phyloP scores from a whole-genome alignment of 1,140 invertebrate species.

The Drosophila neocordata region DNA sequence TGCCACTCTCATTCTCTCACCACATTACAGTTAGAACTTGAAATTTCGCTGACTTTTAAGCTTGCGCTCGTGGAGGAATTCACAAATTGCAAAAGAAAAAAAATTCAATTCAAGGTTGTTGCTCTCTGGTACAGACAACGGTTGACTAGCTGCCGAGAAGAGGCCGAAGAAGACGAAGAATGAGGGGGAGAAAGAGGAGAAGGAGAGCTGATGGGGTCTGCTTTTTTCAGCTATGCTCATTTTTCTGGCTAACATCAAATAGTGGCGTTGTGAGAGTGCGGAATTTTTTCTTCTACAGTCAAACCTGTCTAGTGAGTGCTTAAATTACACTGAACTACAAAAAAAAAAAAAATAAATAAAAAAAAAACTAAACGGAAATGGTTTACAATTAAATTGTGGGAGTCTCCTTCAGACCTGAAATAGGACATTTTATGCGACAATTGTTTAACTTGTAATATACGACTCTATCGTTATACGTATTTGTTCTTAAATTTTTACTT shows the following conservation, averaged over 20 bases:
- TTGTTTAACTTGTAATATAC: too few relatives aligned
- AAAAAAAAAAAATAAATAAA: not conserved
- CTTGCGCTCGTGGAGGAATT: constrained; percentile 59
- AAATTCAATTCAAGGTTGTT: constrained; percentile 77
- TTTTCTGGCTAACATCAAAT: constrained; percentile 33
- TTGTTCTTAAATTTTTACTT: constrained; percentile 22
- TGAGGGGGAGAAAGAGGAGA: constrained; percentile 10
- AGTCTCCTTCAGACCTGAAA: too few relatives aligned
- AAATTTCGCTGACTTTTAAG: constrained; percentile 56
- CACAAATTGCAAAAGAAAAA: constrained; percentile 66
- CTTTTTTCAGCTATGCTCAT: constrained; percentile 35
- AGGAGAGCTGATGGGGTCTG: constrained; percentile 6
- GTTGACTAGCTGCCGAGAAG: constrained; percentile 9
- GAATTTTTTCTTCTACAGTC: constrained; percentile 4
- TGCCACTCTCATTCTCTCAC: constrained; percentile 24
- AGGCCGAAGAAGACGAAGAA: constrained; percentile 20
- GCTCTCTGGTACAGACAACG: constrained; percentile 47
- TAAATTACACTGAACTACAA: not conserved
- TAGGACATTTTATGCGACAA: too few relatives aligned
- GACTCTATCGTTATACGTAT: too few relatives aligned
- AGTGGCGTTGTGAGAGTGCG: constrained; percentile 10
- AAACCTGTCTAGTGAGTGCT: constrained; percentile 9
- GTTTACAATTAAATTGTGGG: not conserved
- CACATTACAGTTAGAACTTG: constrained; percentile 71
- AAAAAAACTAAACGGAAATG: not conserved